A percentile compares a stretch with the other conserved stretches of the same genome.
These are phyloP conservation scores for Amphiprion ocellaris DNA, from an alignment of 2,113 vertebrate genomes.

Conservation along the genomic window DNA sequence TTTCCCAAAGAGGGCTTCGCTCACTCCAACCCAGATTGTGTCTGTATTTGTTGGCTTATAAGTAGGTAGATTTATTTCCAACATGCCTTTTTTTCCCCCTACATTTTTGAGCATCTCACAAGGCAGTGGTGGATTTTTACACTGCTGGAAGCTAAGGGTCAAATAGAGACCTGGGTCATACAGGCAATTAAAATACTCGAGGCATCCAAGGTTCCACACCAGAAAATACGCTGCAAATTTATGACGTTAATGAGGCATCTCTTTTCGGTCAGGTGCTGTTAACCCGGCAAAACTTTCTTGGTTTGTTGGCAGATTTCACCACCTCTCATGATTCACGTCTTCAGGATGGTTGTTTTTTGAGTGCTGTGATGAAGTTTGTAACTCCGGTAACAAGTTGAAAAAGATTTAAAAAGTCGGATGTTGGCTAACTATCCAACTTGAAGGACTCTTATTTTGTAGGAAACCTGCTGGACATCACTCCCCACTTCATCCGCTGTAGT, in stretches of 20 bases:
- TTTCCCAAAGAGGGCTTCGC: conserved; percentile 55
- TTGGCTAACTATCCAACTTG: background rate
- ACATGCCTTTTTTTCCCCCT: conserved; percentile 30
- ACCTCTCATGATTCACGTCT: conserved; percentile 37
- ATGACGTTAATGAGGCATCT: conserved; percentile 53
- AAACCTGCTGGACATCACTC: conserved; percentile 9
- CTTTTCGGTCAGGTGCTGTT: conserved; percentile 30
- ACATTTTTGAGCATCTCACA: conserved; percentile 32
- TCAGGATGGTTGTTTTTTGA: conserved; percentile 26
- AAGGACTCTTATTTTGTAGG: background rate
- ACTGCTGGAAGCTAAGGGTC: conserved; percentile 54
- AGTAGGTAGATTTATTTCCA: conserved; percentile 60
- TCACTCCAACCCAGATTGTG: conserved; percentile 54
- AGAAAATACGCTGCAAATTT: conserved; percentile 44
- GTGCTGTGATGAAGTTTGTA: conserved; percentile 7
- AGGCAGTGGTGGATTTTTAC: conserved; percentile 35
- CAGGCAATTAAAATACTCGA: conserved; percentile 50
- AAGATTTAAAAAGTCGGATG: background rate
- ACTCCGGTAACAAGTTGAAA: background rate
- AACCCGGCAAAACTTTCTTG: conserved; percentile 39
- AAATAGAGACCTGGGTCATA: conserved; percentile 43
- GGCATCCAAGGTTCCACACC: conserved; percentile 35
- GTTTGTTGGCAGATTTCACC: conserved; percentile 40
- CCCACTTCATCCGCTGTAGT: conserved; percentile 3
- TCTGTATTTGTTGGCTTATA: conserved; percentile 71